Conservation (phyloP, 2,113 vertebrate genomes). For the rabbit (Oryctolagus cuniculus) region mOryCun1.1 NC_091442.1:80087501-80088000, state of each 20-base stretch:
- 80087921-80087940: constrained; percentile 18
- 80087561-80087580: background rate
- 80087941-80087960: background rate
- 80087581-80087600: background rate
- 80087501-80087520: background rate
- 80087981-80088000: constrained; percentile 51
- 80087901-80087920: background rate
- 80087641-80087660: background rate
- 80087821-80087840: constrained; percentile 29
- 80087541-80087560: background rate
- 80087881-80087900: background rate
- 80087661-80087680: background rate
- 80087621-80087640: background rate
- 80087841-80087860: background rate
- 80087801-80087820: background rate
- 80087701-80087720: background rate
- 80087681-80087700: no score
- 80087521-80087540: background rate
- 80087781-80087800: constrained; percentile 42
- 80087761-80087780: constrained; percentile 39
- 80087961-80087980: constrained; percentile 55
- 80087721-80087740: background rate
- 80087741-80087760: constrained; percentile 46
- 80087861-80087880: background rate
- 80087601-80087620: background rate